phyloP scores from a whole-genome alignment of 2,888 invertebrate genomes.

The Ochropleura leucogaster region DNA sequence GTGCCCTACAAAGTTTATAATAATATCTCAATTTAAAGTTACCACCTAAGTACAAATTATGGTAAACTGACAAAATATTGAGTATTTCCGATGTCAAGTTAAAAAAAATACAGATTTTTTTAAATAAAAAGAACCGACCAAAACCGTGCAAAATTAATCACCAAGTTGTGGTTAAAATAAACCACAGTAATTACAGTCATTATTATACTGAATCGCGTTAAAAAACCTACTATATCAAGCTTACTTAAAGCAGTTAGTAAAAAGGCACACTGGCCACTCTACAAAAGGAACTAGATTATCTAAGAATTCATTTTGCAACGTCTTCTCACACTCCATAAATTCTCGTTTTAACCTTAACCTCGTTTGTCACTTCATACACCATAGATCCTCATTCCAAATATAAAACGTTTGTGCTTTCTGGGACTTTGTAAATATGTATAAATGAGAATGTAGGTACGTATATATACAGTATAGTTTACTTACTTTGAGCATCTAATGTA shows the following conservation, averaged over 20 bases:
- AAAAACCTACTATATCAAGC: constrained; percentile 36
- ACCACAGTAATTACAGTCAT: constrained; percentile 28
- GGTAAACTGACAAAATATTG: no score
- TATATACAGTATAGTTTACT: neutral
- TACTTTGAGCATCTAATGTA: neutral
- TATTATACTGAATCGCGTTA: constrained; percentile 28
- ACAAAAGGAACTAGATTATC: constrained; percentile 58
- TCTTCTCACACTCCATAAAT: constrained; percentile 59
- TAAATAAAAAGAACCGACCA: neutral
- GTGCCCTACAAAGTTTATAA: no score
- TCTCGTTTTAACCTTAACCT: constrained; percentile 52
- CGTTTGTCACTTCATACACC: constrained; percentile 53
- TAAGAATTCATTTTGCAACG: constrained; percentile 52
- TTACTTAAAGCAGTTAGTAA: constrained; percentile 19
- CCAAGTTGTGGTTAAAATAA: neutral
- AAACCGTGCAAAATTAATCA: neutral
- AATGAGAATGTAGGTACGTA: neutral
- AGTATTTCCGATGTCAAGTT: neutral
- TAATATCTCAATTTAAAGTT: no score
- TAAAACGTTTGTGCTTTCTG: constrained; percentile 43
- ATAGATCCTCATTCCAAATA: constrained; percentile 58
- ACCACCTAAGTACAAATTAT: no score
- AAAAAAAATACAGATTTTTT: neutral
- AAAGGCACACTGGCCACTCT: constrained; percentile 30
- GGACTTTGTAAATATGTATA: constrained; percentile 38